Conservation (phyloP, 2,888 invertebrate genomes). For the Thysanoteuthis rhombus region DNA sequence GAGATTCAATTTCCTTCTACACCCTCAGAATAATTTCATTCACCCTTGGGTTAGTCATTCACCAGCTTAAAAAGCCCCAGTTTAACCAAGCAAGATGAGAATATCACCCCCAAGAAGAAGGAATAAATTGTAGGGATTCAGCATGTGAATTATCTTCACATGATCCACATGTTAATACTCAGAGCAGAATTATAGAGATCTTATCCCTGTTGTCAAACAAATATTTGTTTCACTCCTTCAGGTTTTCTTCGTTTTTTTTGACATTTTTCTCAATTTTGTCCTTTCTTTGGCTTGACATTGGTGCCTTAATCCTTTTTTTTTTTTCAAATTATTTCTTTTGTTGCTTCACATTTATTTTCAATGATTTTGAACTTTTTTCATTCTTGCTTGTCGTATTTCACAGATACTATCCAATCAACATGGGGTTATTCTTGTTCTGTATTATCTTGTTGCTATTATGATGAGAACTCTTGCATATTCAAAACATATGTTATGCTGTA, state of each 20-base stretch:
- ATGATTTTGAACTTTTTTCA: not conserved
- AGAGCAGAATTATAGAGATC: not conserved
- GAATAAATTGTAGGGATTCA: no score
- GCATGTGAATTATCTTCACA: no score
- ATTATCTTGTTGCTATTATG: not conserved
- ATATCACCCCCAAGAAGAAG: no score
- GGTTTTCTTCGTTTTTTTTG: no score
- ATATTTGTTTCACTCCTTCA: not conserved
- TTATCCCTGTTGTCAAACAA: not conserved
- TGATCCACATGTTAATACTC: no score
- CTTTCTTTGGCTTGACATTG: not conserved
- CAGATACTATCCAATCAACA: not conserved
- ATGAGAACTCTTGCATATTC: not conserved
- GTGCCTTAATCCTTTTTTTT: not conserved
- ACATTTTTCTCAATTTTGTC: no score
- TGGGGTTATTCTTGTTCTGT: not conserved
- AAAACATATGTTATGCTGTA: not conserved
- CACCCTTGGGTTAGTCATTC: no score
- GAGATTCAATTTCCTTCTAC: no score
- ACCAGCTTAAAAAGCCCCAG: no score
- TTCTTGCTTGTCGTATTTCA: not conserved
- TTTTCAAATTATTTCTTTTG: not conserved
- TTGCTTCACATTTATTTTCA: not conserved
- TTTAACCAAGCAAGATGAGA: no score
- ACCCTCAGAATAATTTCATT: no score